phyloP scores from a whole-genome alignment of 2,113 vertebrate species.

The Turdus rufiventris region DNA sequence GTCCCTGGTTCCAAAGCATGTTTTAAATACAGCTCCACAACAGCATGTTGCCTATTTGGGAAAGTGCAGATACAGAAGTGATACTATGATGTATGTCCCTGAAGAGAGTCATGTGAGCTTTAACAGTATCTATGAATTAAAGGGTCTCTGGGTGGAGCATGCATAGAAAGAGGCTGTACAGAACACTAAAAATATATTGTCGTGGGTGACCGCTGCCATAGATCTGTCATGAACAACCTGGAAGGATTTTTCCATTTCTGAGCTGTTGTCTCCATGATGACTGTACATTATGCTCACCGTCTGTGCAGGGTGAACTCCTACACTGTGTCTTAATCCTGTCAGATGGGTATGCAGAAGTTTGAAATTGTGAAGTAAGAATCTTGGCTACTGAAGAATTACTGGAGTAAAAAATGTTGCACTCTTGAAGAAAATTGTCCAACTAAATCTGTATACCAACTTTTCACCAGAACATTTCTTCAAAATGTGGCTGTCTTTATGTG shows the following conservation, averaged over 20 bases:
- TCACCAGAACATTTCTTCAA: not conserved
- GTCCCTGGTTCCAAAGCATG: not conserved
- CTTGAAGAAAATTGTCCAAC: not conserved
- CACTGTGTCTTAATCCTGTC: not conserved
- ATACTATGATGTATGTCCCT: not conserved
- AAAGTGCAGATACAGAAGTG: not conserved
- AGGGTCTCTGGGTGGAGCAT: not conserved
- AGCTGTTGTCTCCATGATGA: conserved; percentile 1
- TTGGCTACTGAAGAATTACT: not conserved
- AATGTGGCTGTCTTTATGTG: not conserved
- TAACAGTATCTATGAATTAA: conserved; percentile 15
- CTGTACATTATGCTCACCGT: not conserved
- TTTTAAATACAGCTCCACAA: not conserved
- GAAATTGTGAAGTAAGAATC: not conserved
- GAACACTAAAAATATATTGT: not conserved
- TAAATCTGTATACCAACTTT: not conserved
- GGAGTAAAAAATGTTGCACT: not conserved
- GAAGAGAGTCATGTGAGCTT: not conserved
- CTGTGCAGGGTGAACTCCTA: conserved; percentile 29
- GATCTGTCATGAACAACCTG: conserved; percentile 27
- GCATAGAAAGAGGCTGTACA: not conserved
- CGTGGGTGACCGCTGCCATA: not conserved
- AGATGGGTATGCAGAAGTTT: not conserved
- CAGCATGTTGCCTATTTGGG: not conserved
- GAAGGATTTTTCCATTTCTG: conserved; percentile 7